These are phyloP conservation scores for Gortyna flavago DNA, from an alignment of 2,888 invertebrate species.

Conservation along the genomic window DNA sequence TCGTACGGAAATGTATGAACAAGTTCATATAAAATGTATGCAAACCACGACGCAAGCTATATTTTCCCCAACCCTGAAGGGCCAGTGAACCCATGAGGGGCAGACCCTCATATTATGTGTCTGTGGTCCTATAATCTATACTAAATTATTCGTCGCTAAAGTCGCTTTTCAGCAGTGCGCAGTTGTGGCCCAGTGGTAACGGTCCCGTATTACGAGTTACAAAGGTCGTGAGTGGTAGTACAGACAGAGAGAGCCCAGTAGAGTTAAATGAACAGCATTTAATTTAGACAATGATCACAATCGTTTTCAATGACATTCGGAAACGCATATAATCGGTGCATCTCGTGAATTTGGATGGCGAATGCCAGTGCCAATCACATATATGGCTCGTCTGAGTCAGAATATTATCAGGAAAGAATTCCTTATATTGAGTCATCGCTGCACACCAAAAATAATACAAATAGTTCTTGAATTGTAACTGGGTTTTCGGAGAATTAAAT, in stretches of 20 bases:
- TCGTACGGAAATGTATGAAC: constrained; percentile 19
- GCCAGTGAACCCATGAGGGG: neutral
- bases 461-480: constrained; percentile 13
- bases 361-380: constrained; percentile 12
- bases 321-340: constrained; percentile 26
- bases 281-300: constrained; percentile 27
- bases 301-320: constrained; percentile 27
- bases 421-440: constrained; percentile 34
- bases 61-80: constrained; percentile 2
- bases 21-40: constrained; percentile 38
- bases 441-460: constrained; percentile 43
- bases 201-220: too few species aligned
- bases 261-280: neutral
- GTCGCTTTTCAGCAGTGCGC: too few species aligned
- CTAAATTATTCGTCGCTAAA: neutral
- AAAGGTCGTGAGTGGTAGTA: too few species aligned
- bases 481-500: constrained; percentile 33
- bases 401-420: constrained; percentile 43
- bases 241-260: neutral
- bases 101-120: neutral
- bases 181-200: too few species aligned
- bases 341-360: constrained; percentile 45
- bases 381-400: constrained; percentile 32
- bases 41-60: neutral
- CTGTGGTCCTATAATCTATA: neutral